These are phyloP conservation scores for Sanderia malayensis DNA, from an alignment of 30 jellyfish, hydroid and myxozoan genomes.

Conservation along the genomic window DNA sequence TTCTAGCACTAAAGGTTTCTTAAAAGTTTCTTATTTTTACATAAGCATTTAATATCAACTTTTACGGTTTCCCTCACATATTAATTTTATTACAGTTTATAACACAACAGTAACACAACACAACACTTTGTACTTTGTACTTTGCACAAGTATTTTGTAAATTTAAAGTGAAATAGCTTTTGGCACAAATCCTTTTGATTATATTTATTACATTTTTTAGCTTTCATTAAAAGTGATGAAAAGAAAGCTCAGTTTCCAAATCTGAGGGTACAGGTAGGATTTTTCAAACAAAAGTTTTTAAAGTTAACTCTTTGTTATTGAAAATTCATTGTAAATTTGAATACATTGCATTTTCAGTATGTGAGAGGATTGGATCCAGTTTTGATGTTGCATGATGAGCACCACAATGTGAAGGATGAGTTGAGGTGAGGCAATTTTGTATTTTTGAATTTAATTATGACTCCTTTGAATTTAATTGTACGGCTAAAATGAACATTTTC, in stretches of 20 bases:
- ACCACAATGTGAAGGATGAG: constrained; percentile 76
- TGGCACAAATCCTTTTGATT: too few relatives aligned
- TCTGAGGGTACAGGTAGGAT: constrained; percentile 78
- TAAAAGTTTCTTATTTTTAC: too few relatives aligned
- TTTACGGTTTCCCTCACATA: too few relatives aligned
- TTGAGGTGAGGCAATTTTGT: constrained; percentile 56
- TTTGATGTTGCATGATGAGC: constrained; percentile 80
- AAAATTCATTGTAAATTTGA: neutral
- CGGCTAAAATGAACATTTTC: neutral
- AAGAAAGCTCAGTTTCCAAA: constrained; percentile 73
- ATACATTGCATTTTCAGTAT: constrained; percentile 40
- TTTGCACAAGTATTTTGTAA: too few relatives aligned
- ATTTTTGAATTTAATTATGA: neutral
- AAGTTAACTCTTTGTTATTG: neutral
- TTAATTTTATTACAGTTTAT: too few relatives aligned
- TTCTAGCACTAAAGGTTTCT: too few relatives aligned
- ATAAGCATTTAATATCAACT: too few relatives aligned
- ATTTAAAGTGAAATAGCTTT: too few relatives aligned
- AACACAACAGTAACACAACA: too few relatives aligned
- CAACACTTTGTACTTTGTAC: too few relatives aligned
- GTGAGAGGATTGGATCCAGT: constrained; percentile 94
- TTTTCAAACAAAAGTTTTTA: neutral
- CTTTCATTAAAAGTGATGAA: constrained; percentile 71
- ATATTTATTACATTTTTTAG: constrained; percentile 39
- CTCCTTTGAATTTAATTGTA: neutral